phyloP scores from a whole-genome alignment of 2,888 invertebrate species.

The Acronicta alni region DNA sequence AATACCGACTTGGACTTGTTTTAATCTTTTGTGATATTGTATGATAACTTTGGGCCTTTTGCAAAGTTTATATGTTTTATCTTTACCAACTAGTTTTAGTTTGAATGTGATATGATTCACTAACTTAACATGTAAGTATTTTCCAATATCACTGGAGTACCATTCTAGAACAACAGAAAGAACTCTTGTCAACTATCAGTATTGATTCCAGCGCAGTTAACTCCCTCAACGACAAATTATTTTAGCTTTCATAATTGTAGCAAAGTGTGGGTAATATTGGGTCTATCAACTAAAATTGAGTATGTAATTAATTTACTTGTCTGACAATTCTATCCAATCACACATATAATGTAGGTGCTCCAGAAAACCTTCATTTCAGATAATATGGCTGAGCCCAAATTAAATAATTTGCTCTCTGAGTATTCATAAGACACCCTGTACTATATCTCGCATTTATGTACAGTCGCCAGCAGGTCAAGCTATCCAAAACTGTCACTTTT shows the following conservation, averaged over 20 bases:
- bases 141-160: too few species aligned
- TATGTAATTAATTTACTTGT: conserved; percentile 27
- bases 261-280: not conserved
- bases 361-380: conserved; percentile 36
- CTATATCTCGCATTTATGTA: too few species aligned
- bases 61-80: not conserved
- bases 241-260: conserved; percentile 2
- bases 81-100: not conserved
- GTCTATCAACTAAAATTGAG: conserved; percentile 13
- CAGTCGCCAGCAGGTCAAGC: too few species aligned
- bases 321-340: conserved; percentile 11
- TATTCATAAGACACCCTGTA: conserved; percentile 25
- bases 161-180: too few species aligned
- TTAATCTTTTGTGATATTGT: conserved; percentile 21
- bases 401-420: conserved; percentile 14
- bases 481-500: too few species aligned
- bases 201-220: too few species aligned
- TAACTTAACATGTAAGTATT: not conserved
- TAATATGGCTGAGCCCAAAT: conserved; percentile 31
- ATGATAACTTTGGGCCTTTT: not conserved
- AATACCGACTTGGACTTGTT: conserved; percentile 10
- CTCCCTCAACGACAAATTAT: too few species aligned
- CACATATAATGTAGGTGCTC: conserved; percentile 21
- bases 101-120: not conserved
- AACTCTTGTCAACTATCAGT: too few species aligned